phyloP scores from a whole-genome alignment of 1,140 invertebrate genomes.

The Brachionus plicatilis region DNA sequence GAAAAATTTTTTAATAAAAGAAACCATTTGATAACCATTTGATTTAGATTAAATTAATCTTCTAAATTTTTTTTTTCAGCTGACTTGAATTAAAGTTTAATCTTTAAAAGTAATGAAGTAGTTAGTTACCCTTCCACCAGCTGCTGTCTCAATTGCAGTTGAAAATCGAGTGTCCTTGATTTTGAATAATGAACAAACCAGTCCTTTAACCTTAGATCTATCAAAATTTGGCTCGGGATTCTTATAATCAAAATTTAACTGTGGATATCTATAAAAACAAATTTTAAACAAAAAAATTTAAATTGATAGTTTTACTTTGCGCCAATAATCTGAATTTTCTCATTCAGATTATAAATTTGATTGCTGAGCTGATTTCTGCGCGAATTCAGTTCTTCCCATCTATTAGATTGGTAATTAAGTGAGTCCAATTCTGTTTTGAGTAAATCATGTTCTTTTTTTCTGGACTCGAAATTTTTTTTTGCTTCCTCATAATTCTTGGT shows the following conservation, averaged over 20 bases:
- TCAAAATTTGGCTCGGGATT: conserved; percentile 66
- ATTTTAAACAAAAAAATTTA: background rate
- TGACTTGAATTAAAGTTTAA: background rate
- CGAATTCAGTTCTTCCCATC: background rate
- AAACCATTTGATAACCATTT: too few relatives aligned
- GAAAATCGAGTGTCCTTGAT: conserved; percentile 68
- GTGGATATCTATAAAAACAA: conserved; percentile 10
- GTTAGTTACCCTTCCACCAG: conserved; percentile 65
- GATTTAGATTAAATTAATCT: too few relatives aligned
- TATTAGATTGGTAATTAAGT: background rate
- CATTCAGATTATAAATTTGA: conserved; percentile 22
- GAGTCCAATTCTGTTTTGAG: conserved; percentile 5
- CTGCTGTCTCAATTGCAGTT: conserved; percentile 76
- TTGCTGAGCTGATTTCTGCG: background rate
- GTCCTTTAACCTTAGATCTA: conserved; percentile 68
- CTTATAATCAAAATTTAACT: conserved; percentile 53
- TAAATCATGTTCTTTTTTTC: background rate
- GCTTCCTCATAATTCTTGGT: conserved; percentile 17
- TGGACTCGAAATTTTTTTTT: background rate
- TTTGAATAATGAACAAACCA: conserved; percentile 70
- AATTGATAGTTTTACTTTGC: background rate
- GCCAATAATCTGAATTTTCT: background rate
- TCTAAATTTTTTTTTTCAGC: too few relatives aligned
- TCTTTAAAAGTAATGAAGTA: background rate
- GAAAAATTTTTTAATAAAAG: too few relatives aligned